Conservation (phyloP, 2,797 vertebrate species). For the Enteromius afrohamiltoni region DNA sequence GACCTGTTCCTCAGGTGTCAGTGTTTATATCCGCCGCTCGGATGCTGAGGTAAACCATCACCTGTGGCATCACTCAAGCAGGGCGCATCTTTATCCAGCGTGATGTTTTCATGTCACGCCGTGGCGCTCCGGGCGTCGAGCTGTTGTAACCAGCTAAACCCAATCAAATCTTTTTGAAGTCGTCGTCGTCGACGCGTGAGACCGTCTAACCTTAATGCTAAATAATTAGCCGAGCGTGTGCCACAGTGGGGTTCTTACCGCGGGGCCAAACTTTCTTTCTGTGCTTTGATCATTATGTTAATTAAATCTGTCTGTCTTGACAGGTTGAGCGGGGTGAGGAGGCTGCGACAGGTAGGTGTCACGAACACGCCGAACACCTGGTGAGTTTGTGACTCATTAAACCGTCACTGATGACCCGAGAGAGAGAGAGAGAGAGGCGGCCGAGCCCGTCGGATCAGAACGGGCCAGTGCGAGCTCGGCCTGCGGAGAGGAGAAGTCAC, state of each 20-base stretch:
- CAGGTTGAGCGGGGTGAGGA: conserved; percentile 71
- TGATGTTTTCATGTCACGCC: conserved; percentile 84
- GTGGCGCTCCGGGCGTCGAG: conserved; percentile 71
- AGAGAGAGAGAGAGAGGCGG: conserved; percentile 39
- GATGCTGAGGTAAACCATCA: conserved; percentile 61
- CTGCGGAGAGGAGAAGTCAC: conserved; percentile 73
- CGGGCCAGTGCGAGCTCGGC: conserved; percentile 27
- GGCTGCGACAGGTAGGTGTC: conserved; percentile 80
- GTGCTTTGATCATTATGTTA: conserved; percentile 84
- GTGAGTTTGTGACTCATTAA: conserved; percentile 68
- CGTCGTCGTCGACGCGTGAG: conserved; percentile 75
- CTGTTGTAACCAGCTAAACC: conserved; percentile 76
- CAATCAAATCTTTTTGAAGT: conserved; percentile 84
- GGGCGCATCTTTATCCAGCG: conserved; percentile 76
- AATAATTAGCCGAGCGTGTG: conserved; percentile 79
- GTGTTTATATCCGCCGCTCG: conserved; percentile 11
- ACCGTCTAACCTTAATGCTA: conserved; percentile 84
- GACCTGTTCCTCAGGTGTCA: not conserved
- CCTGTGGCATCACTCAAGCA: conserved; percentile 74
- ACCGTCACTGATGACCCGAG: conserved; percentile 71
- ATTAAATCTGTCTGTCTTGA: conserved; percentile 84
- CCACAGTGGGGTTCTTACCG: conserved; percentile 77
- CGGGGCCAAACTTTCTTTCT: conserved; percentile 76
- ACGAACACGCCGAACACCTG: conserved; percentile 77
- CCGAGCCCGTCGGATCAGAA: conserved; percentile 62